phyloP scores from a whole-genome alignment of 2,797 vertebrate species.

The Spinibarbus caldwelli region DNA sequence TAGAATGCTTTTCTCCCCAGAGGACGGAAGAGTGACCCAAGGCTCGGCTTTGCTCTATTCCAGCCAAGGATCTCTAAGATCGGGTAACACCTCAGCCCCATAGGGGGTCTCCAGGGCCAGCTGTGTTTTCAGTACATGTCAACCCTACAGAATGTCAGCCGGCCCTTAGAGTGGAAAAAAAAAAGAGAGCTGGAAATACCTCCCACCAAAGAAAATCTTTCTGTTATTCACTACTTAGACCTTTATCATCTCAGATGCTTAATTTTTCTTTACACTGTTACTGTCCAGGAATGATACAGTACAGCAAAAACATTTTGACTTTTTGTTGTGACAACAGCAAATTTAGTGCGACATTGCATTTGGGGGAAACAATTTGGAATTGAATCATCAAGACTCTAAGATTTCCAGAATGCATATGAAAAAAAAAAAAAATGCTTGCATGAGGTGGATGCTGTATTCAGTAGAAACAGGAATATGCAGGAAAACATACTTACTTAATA shows the following conservation, averaged over 20 bases:
- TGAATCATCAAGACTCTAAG: too few species aligned
- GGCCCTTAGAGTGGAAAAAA: constrained; percentile 43
- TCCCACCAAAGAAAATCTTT: background rate
- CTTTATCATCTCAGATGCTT: background rate
- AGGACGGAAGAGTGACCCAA: constrained; percentile 41
- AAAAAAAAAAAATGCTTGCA: background rate
- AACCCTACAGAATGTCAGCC: constrained; percentile 36
- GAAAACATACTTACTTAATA: background rate
- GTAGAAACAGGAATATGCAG: background rate
- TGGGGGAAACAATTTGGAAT: too few species aligned
- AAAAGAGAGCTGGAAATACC: background rate
- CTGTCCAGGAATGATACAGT: too few species aligned
- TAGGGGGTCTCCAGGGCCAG: constrained; percentile 46
- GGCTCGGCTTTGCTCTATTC: constrained; percentile 35
- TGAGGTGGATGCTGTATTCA: background rate
- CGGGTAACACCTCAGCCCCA: constrained; percentile 54
- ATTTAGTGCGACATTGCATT: too few species aligned
- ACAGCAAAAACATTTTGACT: background rate
- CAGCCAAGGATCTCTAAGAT: constrained; percentile 48
- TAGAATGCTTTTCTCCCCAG: constrained; percentile 31
- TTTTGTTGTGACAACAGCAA: background rate
- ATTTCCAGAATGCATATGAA: too few species aligned
- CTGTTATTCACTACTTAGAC: background rate
- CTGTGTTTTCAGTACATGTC: constrained; percentile 58
- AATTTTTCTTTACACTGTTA: background rate